A percentile compares a stretch with the other conserved stretches of the same genome.
These are phyloP conservation scores for Melanotaenia nigrans DNA, from an alignment of 2,797 vertebrate genomes.

Conservation along the genomic window DNA sequence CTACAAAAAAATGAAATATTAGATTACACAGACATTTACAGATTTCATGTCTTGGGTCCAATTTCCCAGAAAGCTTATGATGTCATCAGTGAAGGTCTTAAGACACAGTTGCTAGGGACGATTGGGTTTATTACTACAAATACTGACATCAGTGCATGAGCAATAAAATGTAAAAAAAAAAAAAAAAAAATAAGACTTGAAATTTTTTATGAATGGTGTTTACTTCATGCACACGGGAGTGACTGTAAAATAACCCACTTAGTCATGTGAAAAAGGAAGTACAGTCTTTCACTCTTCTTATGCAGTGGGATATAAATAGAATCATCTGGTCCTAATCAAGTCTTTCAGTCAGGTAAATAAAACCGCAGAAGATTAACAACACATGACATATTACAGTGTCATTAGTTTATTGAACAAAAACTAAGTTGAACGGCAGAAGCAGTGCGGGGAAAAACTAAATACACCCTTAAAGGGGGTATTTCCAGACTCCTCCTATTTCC, in stretches of 20 bases:
- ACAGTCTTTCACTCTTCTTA: neutral
- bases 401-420: neutral
- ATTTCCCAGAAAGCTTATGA: neutral
- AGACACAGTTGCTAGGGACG: neutral
- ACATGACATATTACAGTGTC: neutral
- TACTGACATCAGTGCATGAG: neutral
- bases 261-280: neutral
- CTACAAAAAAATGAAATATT: slow-evolving; percentile 3
- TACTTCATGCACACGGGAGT: neutral
- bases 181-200: neutral
- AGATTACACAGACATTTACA: neutral
- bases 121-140: neutral
- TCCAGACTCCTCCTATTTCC: too few relatives aligned
- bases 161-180: neutral
- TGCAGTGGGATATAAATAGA: too few relatives aligned
- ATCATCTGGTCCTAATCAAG: neutral
- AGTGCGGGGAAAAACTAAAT: too few relatives aligned
- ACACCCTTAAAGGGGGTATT: too few relatives aligned
- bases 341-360: neutral
- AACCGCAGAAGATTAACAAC: neutral
- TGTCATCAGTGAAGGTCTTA: neutral
- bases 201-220: neutral
- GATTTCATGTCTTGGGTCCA: neutral
- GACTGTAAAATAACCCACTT: neutral
- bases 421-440: neutral